A percentile compares a stretch with the other conserved stretches of the same genome.
phyloP scores from a whole-genome alignment of 2,797 vertebrate species.

The Sebastes vulpes region DNA sequence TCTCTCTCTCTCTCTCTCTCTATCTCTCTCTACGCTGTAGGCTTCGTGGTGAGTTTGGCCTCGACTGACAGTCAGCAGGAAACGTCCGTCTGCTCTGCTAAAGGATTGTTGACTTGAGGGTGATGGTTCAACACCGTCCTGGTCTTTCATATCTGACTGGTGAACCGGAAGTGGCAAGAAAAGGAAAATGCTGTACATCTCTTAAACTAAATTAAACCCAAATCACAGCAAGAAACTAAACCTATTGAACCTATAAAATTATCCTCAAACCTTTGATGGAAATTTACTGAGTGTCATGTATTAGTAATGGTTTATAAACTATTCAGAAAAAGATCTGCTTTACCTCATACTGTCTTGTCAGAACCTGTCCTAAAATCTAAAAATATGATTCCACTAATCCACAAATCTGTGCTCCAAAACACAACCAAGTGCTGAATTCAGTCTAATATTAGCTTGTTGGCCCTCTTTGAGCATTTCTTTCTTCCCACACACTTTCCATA shows the following conservation, averaged over 20 bases:
- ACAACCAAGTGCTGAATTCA: neutral
- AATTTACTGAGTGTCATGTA: neutral
- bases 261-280: neutral
- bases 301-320: neutral
- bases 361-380: neutral
- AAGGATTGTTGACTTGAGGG: neutral
- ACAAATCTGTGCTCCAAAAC: neutral
- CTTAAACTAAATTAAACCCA: neutral
- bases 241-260: too few relatives aligned
- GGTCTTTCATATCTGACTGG: neutral
- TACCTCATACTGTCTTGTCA: neutral
- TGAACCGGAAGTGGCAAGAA: neutral
- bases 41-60: neutral
- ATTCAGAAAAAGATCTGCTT: neutral
- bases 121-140: neutral
- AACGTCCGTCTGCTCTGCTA: conserved; percentile 7
- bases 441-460: neutral
- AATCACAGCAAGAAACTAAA: neutral
- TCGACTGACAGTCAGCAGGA: conserved; percentile 8
- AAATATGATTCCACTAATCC: neutral
- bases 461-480: neutral
- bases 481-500: neutral
- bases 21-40: neutral
- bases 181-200: neutral
- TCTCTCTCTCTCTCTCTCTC: neutral